Conservation (phyloP, 2,888 invertebrate species). For the Ferrisia virgata region DNA sequence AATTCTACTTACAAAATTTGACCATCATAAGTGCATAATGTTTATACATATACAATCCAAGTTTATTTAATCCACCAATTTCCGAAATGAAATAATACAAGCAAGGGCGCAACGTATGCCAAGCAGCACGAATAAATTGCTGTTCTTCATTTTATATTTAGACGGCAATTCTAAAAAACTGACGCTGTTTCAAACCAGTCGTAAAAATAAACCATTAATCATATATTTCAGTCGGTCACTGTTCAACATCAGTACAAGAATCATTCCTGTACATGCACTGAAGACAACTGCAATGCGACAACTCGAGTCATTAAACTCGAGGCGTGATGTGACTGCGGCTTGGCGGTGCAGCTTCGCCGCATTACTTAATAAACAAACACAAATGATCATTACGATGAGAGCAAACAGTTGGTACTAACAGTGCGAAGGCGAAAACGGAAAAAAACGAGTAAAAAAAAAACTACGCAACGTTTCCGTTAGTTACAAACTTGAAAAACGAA, state of each 20-base stretch:
- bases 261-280: background rate
- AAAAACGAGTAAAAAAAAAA: background rate
- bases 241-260: background rate
- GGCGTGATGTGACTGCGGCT: background rate
- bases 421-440: background rate
- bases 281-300: background rate
- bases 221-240: background rate
- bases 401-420: background rate
- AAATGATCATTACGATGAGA: background rate
- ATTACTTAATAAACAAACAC: background rate
- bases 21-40: too few species aligned
- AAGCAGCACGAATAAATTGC: too few species aligned
- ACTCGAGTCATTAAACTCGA: background rate
- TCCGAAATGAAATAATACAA: too few species aligned
- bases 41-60: too few species aligned
- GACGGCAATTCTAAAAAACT: too few species aligned
- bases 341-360: too few species aligned
- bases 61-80: too few species aligned
- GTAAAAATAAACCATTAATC: too few species aligned
- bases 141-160: too few species aligned
- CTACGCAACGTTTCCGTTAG: background rate
- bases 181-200: too few species aligned
- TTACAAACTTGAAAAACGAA: background rate
- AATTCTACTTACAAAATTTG: too few species aligned
- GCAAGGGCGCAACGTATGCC: too few species aligned